These are phyloP conservation scores for Synanthedon myopaeformis DNA, from an alignment of 2,888 invertebrate genomes.

Conservation along the genomic window DNA sequence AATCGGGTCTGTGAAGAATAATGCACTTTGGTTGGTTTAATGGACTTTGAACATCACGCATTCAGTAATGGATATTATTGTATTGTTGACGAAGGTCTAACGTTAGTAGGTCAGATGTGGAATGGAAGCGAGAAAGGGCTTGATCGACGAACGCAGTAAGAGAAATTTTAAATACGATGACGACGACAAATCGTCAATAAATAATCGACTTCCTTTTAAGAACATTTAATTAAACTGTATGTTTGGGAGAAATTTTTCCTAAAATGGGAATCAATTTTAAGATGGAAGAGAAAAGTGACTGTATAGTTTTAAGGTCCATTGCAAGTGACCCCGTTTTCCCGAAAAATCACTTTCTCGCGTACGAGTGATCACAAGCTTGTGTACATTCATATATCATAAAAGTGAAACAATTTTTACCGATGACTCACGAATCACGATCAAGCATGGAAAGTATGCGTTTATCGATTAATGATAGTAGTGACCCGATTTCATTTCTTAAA, in stretches of 20 bases:
- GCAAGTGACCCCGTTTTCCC: not conserved
- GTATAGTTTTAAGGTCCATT: not conserved
- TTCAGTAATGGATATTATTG: slow-evolving; percentile 4
- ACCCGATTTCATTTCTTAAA: slow-evolving; percentile 21
- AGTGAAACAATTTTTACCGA: slow-evolving; percentile 32
- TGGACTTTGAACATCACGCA: not conserved
- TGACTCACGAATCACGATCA: slow-evolving; percentile 30
- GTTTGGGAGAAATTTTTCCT: not conserved
- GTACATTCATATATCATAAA: slow-evolving; percentile 16
- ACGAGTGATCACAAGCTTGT: not conserved
- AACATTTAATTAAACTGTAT: no score
- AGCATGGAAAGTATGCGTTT: slow-evolving; percentile 36
- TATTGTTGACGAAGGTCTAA: slow-evolving; percentile 11
- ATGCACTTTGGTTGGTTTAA: no score
- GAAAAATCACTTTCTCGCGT: not conserved
- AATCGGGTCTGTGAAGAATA: no score
- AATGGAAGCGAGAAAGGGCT: slow-evolving; percentile 20
- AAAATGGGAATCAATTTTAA: not conserved
- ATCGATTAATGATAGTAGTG: slow-evolving; percentile 29
- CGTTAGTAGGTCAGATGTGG: slow-evolving; percentile 15
- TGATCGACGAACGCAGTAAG: not conserved
- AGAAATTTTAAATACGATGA: no score
- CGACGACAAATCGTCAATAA: slow-evolving; percentile 5
- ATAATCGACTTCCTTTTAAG: slow-evolving; percentile 1
- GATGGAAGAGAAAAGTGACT: not conserved